Percentiles rank a stretch among this genome's conserved stretches.
These are phyloP conservation scores for Poecilia wingei DNA, from an alignment of 2,797 vertebrate genomes.

Conservation along the genomic window DNA sequence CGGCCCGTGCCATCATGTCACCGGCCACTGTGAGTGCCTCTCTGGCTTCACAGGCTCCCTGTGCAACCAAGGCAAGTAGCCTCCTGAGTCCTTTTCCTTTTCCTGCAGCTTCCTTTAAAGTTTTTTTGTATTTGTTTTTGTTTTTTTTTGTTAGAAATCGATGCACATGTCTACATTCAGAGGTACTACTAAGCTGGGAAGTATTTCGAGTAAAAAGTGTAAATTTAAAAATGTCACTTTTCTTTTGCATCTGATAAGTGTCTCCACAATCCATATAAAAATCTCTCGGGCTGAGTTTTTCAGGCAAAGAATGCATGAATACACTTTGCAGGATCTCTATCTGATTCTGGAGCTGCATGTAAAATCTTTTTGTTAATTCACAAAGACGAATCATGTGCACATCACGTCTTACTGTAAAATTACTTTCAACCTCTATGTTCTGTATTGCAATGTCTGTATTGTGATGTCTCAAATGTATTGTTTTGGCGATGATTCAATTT, in stretches of 20 bases:
- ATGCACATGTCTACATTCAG: neutral
- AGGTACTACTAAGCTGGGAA: neutral
- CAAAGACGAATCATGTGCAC: constrained; percentile 27
- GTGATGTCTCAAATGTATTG: no score
- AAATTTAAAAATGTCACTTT: neutral
- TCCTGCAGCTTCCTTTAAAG: constrained; percentile 15
- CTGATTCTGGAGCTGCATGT: constrained; percentile 43
- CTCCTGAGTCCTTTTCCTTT: constrained; percentile 33
- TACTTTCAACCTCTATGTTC: constrained; percentile 28
- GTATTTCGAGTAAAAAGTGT: neutral
- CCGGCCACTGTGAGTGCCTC: constrained; percentile 92
- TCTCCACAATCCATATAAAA: constrained; percentile 59
- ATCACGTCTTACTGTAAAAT: constrained; percentile 28
- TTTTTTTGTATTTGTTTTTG: constrained; percentile 4
- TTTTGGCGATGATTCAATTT: constrained; percentile 14
- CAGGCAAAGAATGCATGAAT: constrained; percentile 54
- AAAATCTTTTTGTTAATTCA: constrained; percentile 30
- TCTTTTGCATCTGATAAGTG: constrained; percentile 51
- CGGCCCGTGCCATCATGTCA: constrained; percentile 92
- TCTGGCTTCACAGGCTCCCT: constrained; percentile 91
- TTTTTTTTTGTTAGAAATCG: constrained; percentile 12
- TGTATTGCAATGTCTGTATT: neutral
- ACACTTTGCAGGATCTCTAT: constrained; percentile 48
- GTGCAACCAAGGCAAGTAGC: constrained; percentile 94
- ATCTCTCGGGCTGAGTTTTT: constrained; percentile 53